Evolutionary conservation across 1,140 invertebrate species (phyloP), one percentile per base, ranked within the genome.

Genomic region (Drosophila ogumai): DNA sequence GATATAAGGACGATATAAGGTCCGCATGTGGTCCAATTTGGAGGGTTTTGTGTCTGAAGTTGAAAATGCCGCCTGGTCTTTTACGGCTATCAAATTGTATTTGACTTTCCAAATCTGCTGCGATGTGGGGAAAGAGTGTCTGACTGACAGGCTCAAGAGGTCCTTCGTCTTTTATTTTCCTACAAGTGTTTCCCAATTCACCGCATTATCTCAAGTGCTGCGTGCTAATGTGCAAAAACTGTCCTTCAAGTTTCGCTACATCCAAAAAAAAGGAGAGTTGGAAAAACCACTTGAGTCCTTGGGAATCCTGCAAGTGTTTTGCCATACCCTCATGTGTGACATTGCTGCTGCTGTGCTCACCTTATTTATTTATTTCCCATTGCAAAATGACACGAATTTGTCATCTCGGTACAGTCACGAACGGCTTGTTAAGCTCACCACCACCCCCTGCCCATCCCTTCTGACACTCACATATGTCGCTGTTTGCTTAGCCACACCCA

Each of bases 211-310:
- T 90, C 75, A 72, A 90, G 86, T 68, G 52, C 58, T 75, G 57
- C 46, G 63, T 84, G 82, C 82, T 86, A 86, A 86, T 86, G 82
- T 86, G 82, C 82, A 86, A 86, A 86, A 86, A 86, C 61, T 86
- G 82, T 86, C 67, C 49, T 28, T 74, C 61, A 65, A 69, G 31
- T 67, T 67, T 54, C 9, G 79, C 67, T 13, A 55, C 38, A 78
- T 81, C n/a, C 28, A 55, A 38, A 38, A 46, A 55, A 43, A 46
- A 36, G 41, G 17, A 5, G 31, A 34, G 12, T 6, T 13, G 31
- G 46, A 50, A 75, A 61, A 49, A 47, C 41, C 65, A 72, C 80
- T 88, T 54, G 84, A 87, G 61, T 55, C 46, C 81, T 78, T 81
- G 73, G 74, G 74, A 90, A 81, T 81, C 74, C 78, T 57, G 78